Evolutionary conservation across 1,140 invertebrate genomes (phyloP).

Genomic region (Anthonomus grandis): DNA sequence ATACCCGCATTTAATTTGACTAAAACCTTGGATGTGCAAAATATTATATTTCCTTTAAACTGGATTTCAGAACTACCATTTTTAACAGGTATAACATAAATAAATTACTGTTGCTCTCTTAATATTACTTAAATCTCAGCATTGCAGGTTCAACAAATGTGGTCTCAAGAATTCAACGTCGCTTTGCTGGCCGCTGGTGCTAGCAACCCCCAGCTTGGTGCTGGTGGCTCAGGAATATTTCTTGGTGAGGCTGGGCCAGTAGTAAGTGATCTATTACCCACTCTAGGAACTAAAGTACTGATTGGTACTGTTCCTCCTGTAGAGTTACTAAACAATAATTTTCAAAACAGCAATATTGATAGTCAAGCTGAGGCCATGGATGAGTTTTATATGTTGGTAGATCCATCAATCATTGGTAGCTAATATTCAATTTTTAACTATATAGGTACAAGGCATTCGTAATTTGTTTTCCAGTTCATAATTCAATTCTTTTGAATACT

Average conservation of each 20-base stretch:
- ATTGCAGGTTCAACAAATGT: constrained; percentile 53
- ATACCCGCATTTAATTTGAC: constrained; percentile 59
- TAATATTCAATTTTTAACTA: background rate
- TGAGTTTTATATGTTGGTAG: constrained; percentile 19
- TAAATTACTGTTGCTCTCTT: background rate
- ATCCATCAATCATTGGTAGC: constrained; percentile 25
- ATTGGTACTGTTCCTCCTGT: constrained; percentile 11
- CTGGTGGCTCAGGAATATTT: constrained; percentile 51
- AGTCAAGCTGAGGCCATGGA: constrained; percentile 17
- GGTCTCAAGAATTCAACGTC: constrained; percentile 52
- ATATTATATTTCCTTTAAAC: constrained; percentile 68
- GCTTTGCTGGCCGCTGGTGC: constrained; percentile 55
- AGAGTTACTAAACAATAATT: background rate
- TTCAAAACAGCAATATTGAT: constrained; percentile 18
- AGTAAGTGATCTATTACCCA: constrained; percentile 9
- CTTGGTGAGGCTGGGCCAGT: constrained; percentile 38
- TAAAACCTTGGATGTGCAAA: constrained; percentile 54
- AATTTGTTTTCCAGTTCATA: constrained; percentile 21
- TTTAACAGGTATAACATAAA: constrained; percentile 55
- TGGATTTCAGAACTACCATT: constrained; percentile 76
- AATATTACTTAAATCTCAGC: constrained; percentile 36
- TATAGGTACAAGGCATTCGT: background rate
- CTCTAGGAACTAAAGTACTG: constrained; percentile 17
- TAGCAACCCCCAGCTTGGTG: constrained; percentile 50
- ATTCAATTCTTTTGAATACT: constrained; percentile 19